Conservation (phyloP, 2,888 invertebrate genomes). For the Alloplasta piceator region DNA sequence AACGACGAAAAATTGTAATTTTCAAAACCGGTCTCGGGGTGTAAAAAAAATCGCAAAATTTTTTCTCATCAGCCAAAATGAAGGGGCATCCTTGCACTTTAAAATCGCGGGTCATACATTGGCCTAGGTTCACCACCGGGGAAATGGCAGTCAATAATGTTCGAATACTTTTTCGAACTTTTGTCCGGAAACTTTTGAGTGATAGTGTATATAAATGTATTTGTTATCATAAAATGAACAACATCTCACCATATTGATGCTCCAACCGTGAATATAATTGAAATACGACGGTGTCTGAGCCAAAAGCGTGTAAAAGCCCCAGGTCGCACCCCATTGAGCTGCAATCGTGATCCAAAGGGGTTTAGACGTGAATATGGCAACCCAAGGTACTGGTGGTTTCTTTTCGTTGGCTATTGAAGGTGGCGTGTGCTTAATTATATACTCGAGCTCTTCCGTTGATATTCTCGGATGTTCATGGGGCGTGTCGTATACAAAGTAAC, state of each 20-base stretch:
- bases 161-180: no score
- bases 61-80: no score
- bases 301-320: conserved; percentile 89
- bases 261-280: conserved; percentile 88
- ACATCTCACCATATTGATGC: conserved; percentile 86
- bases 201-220: no score
- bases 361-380: conserved; percentile 85
- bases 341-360: conserved; percentile 87
- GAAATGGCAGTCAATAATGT: no score
- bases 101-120: no score
- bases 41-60: no score
- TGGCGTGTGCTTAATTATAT: conserved; percentile 86
- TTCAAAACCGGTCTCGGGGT: no score
- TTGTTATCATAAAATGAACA: not conserved
- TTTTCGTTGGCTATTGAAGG: conserved; percentile 70
- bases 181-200: no score
- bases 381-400: conserved; percentile 86
- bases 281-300: conserved; percentile 90
- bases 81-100: no score
- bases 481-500: conserved; percentile 87
- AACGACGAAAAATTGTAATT: no score
- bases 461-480: conserved; percentile 89
- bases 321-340: conserved; percentile 88
- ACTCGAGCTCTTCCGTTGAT: conserved; percentile 85
- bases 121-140: no score